Conservation (phyloP, 2,797 vertebrate species). For the Alectoris magna region DNA sequence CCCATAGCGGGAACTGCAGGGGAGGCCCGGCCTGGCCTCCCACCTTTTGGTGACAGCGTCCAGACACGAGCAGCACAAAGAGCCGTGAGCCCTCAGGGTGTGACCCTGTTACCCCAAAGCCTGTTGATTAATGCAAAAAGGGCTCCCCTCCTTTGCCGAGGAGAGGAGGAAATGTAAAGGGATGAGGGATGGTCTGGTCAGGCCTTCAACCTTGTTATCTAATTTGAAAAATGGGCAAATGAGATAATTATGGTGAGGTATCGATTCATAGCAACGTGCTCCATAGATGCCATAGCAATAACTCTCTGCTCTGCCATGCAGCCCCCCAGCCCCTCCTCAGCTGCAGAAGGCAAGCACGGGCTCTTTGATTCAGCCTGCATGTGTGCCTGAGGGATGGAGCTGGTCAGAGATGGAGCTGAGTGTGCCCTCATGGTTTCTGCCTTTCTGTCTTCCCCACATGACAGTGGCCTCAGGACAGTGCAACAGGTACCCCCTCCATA, state of each 20-base stretch:
- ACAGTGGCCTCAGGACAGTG: not conserved
- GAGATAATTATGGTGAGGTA: constrained; percentile 70
- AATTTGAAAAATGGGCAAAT: constrained; percentile 68
- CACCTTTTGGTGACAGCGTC: not conserved
- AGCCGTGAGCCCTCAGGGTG: not conserved
- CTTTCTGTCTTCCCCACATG: not conserved
- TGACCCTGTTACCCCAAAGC: not conserved
- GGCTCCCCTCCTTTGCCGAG: not conserved
- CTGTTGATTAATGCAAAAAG: not conserved
- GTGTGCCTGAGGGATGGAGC: not conserved
- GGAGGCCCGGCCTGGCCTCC: not conserved
- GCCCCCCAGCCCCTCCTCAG: not conserved
- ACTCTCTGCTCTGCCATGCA: not conserved
- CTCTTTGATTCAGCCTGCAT: not conserved
- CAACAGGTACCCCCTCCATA: rapidly evolving
- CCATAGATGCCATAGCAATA: constrained; percentile 60
- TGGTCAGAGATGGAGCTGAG: not conserved
- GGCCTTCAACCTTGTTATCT: constrained; percentile 56
- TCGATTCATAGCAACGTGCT: constrained; percentile 55
- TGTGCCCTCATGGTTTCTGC: not conserved
- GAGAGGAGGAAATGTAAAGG: constrained; percentile 12
- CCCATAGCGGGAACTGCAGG: rapidly evolving
- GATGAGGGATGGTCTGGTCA: constrained; percentile 43
- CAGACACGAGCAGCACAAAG: not conserved
- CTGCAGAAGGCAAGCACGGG: not conserved